These are phyloP conservation scores for Cheilosia pagana DNA, from an alignment of 2,888 invertebrate species.

Conservation along the genomic window DNA sequence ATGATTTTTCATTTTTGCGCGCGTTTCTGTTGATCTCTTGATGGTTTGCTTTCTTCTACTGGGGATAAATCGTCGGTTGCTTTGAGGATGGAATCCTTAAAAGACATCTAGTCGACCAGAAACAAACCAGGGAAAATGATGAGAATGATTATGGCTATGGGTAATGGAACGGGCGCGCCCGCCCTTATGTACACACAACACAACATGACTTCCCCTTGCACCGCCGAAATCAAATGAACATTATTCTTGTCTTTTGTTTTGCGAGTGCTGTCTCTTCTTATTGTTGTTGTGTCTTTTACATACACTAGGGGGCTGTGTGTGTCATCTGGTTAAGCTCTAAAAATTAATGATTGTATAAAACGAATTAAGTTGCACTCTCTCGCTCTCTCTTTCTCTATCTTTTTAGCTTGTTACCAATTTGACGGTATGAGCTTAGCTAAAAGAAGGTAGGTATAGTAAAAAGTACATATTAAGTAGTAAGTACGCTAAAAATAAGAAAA, in stretches of 20 bases:
- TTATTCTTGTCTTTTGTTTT: constrained; percentile 70
- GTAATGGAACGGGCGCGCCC: constrained; percentile 71
- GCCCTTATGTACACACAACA: constrained; percentile 50
- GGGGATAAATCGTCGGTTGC: constrained; percentile 29
- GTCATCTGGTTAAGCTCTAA: constrained; percentile 84
- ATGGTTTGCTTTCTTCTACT: constrained; percentile 51
- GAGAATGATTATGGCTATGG: constrained; percentile 73
- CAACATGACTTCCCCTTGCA: not conserved
- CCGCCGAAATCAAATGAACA: constrained; percentile 53
- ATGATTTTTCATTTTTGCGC: constrained; percentile 78
- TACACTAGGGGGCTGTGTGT: constrained; percentile 76
- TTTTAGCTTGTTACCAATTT: too few species aligned
- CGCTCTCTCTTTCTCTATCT: not conserved
- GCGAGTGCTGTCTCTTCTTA: constrained; percentile 54
- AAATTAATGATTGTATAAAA: constrained; percentile 81
- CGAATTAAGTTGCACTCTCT: constrained; percentile 68
- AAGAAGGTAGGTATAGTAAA: too few species aligned
- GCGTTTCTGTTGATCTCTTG: constrained; percentile 38
- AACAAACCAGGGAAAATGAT: constrained; percentile 62
- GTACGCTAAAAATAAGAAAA: too few species aligned
- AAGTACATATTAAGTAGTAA: too few species aligned
- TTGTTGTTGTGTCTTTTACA: constrained; percentile 47
- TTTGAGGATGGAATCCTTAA: constrained; percentile 52
- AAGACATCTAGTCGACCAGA: constrained; percentile 56
- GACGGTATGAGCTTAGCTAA: too few species aligned